Conservation (phyloP, 2,888 invertebrate species). For the Callimorpha dominula region DNA sequence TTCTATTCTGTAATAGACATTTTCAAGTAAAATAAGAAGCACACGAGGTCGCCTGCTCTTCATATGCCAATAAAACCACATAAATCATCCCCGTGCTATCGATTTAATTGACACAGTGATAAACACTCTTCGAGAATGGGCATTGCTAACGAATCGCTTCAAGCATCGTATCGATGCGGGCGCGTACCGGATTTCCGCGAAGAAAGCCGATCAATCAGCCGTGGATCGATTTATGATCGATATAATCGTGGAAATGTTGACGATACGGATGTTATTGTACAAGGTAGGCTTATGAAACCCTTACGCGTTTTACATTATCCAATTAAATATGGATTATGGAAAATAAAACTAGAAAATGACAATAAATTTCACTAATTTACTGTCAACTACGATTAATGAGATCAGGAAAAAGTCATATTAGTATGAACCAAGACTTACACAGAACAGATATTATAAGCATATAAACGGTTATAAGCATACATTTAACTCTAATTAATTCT, state of each 20-base stretch:
- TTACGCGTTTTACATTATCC: neutral
- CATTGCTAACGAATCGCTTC: constrained; percentile 54
- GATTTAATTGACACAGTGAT: constrained; percentile 54
- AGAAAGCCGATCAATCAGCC: constrained; percentile 50
- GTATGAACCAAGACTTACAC: no score
- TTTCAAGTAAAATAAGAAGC: neutral
- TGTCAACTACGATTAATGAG: no score
- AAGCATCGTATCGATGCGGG: constrained; percentile 35
- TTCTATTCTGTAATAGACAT: no score
- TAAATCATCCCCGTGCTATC: neutral
- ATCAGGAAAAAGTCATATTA: no score
- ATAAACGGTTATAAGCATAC: no score
- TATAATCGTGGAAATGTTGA: constrained; percentile 42
- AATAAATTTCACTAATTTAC: neutral
- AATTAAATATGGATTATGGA: neutral
- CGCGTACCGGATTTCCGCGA: constrained; percentile 48
- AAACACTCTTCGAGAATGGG: constrained; percentile 45
- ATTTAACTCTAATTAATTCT: no score
- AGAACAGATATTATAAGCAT: no score
- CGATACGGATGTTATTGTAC: constrained; percentile 37
- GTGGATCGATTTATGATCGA: constrained; percentile 47
- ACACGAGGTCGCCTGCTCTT: neutral
- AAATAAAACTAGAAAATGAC: neutral
- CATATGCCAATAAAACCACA: neutral
- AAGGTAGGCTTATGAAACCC: constrained; percentile 9